Percentiles rank a stretch among this genome's conserved stretches.
phyloP scores from a whole-genome alignment of 2,888 invertebrate genomes.

The Norana najaformis region DNA sequence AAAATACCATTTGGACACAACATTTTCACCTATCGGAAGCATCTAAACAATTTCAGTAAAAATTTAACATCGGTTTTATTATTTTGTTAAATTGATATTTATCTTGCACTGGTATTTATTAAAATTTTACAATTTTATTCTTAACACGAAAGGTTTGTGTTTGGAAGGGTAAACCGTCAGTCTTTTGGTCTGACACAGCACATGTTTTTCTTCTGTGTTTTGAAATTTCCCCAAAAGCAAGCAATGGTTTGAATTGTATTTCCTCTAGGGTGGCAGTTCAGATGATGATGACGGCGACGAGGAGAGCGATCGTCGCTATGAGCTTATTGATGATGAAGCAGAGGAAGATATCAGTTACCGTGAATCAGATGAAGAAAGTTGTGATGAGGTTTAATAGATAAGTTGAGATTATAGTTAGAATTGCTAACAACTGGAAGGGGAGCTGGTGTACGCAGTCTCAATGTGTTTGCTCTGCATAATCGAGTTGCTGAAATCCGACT shows the following conservation, averaged over 20 bases:
- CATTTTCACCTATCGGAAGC: no score
- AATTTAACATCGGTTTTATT: not conserved
- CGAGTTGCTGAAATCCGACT: no score
- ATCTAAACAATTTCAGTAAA: not conserved
- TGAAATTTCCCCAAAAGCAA: not conserved
- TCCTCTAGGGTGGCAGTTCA: constrained; percentile 32
- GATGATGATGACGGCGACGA: constrained; percentile 40
- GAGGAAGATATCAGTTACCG: constrained; percentile 37
- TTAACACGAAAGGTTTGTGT: not conserved
- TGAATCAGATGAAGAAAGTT: constrained; percentile 42
- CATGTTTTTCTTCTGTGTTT: not conserved
- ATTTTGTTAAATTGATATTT: not conserved
- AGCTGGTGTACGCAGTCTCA: no score
- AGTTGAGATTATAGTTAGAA: not conserved
- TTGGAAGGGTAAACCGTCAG: not conserved
- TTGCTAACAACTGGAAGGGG: not conserved
- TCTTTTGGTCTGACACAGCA: no score
- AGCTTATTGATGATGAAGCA: constrained; percentile 42
- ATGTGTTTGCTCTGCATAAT: no score
- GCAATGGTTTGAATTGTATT: not conserved
- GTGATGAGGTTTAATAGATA: not conserved
- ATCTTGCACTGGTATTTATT: not conserved
- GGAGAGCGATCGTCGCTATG: constrained; percentile 39
- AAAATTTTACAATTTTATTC: not conserved
- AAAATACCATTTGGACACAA: not conserved